A percentile compares a stretch with the other conserved stretches of the same genome.
phyloP scores from a whole-genome alignment of 2,113 vertebrate species.

The Microtus richardsoni region DNA sequence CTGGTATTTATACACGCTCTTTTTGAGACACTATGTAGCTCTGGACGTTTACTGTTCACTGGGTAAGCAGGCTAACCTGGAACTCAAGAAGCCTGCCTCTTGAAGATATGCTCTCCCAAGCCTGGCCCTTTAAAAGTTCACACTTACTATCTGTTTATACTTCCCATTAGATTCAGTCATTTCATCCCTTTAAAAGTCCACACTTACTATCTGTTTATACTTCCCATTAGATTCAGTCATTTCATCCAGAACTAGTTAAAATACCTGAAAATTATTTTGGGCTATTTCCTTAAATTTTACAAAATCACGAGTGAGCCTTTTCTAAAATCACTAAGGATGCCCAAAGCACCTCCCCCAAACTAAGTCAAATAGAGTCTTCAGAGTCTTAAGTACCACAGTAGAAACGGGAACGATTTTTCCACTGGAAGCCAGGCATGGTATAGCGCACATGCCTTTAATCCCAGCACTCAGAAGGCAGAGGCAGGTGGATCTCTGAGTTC shows the following conservation, averaged over 20 bases:
- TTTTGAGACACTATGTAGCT: background rate
- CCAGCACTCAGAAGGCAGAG: background rate
- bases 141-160: background rate
- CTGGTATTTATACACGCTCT: background rate
- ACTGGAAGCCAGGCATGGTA: background rate
- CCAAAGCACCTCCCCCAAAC: background rate
- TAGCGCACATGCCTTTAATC: background rate
- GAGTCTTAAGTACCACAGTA: background rate
- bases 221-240: conserved; percentile 5
- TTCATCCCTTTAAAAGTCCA: too few relatives aligned
- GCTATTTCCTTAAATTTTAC: background rate
- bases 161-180: conserved; percentile 15
- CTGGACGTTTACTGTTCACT: background rate
- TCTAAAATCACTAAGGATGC: conserved; percentile 44
- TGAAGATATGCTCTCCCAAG: background rate
- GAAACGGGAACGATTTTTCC: background rate
- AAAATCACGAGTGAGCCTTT: background rate
- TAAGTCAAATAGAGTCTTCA: conserved; percentile 7
- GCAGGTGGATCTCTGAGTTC: background rate
- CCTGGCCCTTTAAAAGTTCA: background rate
- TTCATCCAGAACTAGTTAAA: background rate
- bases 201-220: background rate
- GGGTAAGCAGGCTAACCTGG: background rate
- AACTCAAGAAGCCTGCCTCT: background rate
- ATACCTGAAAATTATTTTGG: conserved; percentile 32